A percentile compares a stretch with the other conserved stretches of the same genome.
Evolutionary conservation across 2,888 invertebrate genomes (phyloP).

Genomic region (Aporophyla lueneburgensis): DNA sequence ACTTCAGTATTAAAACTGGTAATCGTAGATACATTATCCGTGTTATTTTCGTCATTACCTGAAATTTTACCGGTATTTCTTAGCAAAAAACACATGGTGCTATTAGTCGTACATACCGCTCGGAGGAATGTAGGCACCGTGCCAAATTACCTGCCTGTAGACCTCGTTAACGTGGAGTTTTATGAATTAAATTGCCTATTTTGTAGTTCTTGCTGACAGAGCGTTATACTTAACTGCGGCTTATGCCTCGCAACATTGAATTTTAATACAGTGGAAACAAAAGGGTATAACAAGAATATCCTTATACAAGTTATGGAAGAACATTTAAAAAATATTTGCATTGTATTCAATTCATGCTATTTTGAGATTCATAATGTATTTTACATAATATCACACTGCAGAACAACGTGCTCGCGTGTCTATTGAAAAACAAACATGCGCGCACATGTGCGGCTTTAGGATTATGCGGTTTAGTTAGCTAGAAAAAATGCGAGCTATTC

Average conservation of each 20-base stretch:
- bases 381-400: slow-evolving; percentile 69
- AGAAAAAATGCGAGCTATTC: slow-evolving; percentile 74
- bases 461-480: slow-evolving; percentile 77
- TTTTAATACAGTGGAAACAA: slow-evolving; percentile 47
- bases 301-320: slow-evolving; percentile 25
- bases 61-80: slow-evolving; percentile 76
- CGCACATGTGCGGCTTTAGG: slow-evolving; percentile 71
- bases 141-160: slow-evolving; percentile 82
- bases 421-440: slow-evolving; percentile 74
- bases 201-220: slow-evolving; percentile 62
- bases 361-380: slow-evolving; percentile 60
- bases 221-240: slow-evolving; percentile 51
- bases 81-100: slow-evolving; percentile 78
- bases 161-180: slow-evolving; percentile 76
- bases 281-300: slow-evolving; percentile 41
- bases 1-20: slow-evolving; percentile 41
- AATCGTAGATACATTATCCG: slow-evolving; percentile 64
- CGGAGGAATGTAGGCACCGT: slow-evolving; percentile 82
- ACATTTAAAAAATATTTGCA: slow-evolving; percentile 49
- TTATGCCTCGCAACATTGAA: slow-evolving; percentile 45
- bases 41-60: slow-evolving; percentile 80
- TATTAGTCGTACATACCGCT: slow-evolving; percentile 78
- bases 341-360: slow-evolving; percentile 59
- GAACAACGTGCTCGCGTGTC: slow-evolving; percentile 69
- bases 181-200: slow-evolving; percentile 79